Evolutionary conservation across 2,888 invertebrate species (phyloP).

Genomic region (Drosophila mimetica): DNA sequence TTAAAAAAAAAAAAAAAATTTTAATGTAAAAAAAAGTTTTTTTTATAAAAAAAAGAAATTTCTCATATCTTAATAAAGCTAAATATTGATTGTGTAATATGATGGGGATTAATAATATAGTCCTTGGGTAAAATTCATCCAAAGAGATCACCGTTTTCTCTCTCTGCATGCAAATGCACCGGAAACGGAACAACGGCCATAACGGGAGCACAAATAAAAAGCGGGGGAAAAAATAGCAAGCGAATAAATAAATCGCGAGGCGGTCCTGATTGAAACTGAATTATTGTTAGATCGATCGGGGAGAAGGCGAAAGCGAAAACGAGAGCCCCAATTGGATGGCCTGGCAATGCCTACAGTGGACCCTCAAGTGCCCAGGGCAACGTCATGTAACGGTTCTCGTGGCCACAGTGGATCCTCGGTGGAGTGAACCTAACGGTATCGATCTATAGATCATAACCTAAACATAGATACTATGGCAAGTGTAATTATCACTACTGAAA

Average conservation of each 20-base stretch:
- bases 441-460: neutral
- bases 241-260: conserved; percentile 55
- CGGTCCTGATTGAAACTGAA: conserved; percentile 70
- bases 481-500: too few species aligned
- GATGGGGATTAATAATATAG: too few species aligned
- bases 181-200: conserved; percentile 38
- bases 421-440: neutral
- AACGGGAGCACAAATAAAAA: conserved; percentile 40
- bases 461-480: too few species aligned
- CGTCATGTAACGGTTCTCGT: too few species aligned
- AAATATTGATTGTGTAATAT: too few species aligned
- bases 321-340: conserved; percentile 26
- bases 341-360: conserved; percentile 34
- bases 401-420: neutral
- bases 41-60: too few species aligned
- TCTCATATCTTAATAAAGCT: too few species aligned
- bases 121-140: too few species aligned
- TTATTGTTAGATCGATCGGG: conserved; percentile 83
- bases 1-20: too few species aligned
- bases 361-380: conserved; percentile 72
- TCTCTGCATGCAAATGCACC: conserved; percentile 14
- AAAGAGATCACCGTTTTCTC: neutral
- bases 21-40: too few species aligned
- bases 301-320: conserved; percentile 65
- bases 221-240: conserved; percentile 35